These are phyloP conservation scores for Melikaiella ostensackeni DNA, from an alignment of 2,888 invertebrate species.

Conservation along the genomic window DNA sequence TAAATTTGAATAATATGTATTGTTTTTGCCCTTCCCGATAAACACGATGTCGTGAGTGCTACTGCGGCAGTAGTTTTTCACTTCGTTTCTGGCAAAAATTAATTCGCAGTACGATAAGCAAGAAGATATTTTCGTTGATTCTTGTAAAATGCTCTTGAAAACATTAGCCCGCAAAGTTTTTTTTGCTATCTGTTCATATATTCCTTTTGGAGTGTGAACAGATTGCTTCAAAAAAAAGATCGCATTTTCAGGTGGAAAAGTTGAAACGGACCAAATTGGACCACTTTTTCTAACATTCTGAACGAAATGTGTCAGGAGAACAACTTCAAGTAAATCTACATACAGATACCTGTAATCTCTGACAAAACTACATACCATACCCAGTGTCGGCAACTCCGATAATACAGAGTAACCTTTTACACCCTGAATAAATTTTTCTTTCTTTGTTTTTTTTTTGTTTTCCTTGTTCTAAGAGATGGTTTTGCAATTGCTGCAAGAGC, in stretches of 20 bases:
- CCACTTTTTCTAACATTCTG: constrained; percentile 6
- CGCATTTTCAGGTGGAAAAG: not conserved
- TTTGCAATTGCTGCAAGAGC: no score
- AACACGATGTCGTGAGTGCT: not conserved
- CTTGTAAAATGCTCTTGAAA: not conserved
- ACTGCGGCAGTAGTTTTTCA: not conserved
- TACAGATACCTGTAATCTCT: constrained; percentile 34
- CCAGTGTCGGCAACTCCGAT: no score
- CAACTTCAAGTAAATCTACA: not conserved
- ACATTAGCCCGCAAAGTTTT: no score
- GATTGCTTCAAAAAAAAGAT: not conserved
- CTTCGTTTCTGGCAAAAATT: not conserved
- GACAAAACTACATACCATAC: no score
- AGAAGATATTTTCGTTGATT: not conserved
- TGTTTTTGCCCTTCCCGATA: not conserved
- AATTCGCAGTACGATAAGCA: not conserved
- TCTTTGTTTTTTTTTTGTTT: no score
- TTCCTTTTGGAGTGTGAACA: not conserved
- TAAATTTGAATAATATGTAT: not conserved
- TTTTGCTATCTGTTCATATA: no score
- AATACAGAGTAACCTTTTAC: no score
- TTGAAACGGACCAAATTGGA: constrained; percentile 2
- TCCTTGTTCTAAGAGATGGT: no score
- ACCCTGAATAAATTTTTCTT: no score
- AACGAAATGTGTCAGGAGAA: not conserved